Evolutionary conservation across 2,888 invertebrate genomes (phyloP).

Genomic region (Calameuta pallipes): DNA sequence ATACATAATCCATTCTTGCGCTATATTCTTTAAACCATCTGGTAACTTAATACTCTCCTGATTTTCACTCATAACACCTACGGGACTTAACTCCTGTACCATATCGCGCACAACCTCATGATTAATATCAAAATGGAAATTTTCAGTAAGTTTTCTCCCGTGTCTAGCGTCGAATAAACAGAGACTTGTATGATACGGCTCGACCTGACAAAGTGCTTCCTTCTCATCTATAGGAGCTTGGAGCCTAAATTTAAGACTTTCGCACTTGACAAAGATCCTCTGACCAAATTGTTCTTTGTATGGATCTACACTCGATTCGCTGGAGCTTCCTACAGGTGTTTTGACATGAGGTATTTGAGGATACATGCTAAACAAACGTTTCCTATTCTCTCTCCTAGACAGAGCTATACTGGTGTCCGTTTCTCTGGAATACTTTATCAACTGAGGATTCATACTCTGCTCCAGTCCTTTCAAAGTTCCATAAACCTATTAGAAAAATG

Average conservation of each 20-base stretch:
- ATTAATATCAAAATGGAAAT: constrained; percentile 91
- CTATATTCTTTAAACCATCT: constrained; percentile 77
- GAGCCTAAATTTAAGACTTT: constrained; percentile 84
- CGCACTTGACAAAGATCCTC: constrained; percentile 84
- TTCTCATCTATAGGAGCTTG: constrained; percentile 84
- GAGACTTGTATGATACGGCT: constrained; percentile 92
- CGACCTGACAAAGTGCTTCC: constrained; percentile 84
- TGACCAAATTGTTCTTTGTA: constrained; percentile 91
- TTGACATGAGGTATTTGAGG: constrained; percentile 69
- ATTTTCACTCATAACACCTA: constrained; percentile 68
- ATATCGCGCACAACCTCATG: constrained; percentile 76
- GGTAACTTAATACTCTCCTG: constrained; percentile 70
- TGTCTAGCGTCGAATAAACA: constrained; percentile 91
- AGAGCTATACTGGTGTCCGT: constrained; percentile 88
- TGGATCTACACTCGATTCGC: constrained; percentile 75
- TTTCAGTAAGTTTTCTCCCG: constrained; percentile 90
- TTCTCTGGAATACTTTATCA: constrained; percentile 90
- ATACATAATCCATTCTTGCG: constrained; percentile 79
- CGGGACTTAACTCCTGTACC: constrained; percentile 69
- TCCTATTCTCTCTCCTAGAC: constrained; percentile 82
- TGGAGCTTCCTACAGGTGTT: constrained; percentile 48
- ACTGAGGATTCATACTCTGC: constrained; percentile 91
- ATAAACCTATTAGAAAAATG: constrained; percentile 67
- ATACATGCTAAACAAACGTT: constrained; percentile 82
- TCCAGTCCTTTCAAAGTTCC: constrained; percentile 90